Evolutionary conservation across 2,797 vertebrate species (phyloP).

Genomic region (Gallinago nigripennis): DNA sequence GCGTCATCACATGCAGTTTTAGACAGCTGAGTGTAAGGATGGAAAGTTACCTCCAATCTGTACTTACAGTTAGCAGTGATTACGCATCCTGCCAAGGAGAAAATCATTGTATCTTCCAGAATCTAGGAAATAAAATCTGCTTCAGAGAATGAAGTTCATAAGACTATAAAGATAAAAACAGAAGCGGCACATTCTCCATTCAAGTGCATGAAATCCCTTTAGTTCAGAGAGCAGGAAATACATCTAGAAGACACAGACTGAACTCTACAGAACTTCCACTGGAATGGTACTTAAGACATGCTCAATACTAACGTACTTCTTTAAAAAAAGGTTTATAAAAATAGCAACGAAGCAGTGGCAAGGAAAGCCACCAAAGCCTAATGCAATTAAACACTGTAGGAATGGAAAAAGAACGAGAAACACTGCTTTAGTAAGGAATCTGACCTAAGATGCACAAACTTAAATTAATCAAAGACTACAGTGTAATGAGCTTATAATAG

Average conservation of each 20-base stretch:
- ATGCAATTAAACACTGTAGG: not conserved
- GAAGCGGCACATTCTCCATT: not conserved
- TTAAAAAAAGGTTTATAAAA: not conserved
- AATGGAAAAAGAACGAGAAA: not conserved
- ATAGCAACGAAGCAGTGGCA: not conserved
- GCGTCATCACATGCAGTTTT: not conserved
- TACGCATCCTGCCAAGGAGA: slow-evolving; percentile 90
- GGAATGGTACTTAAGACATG: not conserved
- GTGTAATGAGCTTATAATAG: not conserved
- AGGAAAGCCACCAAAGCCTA: not conserved
- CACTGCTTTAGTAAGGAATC: not conserved
- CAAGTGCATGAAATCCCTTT: slow-evolving; percentile 9
- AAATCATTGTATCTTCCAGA: slow-evolving; percentile 96
- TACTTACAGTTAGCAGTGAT: slow-evolving; percentile 94
- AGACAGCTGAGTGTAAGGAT: not conserved
- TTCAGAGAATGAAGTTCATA: slow-evolving; percentile 51
- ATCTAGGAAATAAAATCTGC: slow-evolving; percentile 81
- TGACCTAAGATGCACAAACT: not conserved
- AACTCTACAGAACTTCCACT: slow-evolving; percentile 1
- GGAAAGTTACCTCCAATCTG: not conserved
- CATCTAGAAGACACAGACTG: not conserved
- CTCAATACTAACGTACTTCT: not conserved
- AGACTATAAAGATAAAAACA: slow-evolving; percentile 7
- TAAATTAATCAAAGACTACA: slow-evolving; percentile 5
- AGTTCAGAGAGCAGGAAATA: slow-evolving; percentile 19